phyloP scores from a whole-genome alignment of 2,797 vertebrate species.

The Protosalanx chinensis region DNA sequence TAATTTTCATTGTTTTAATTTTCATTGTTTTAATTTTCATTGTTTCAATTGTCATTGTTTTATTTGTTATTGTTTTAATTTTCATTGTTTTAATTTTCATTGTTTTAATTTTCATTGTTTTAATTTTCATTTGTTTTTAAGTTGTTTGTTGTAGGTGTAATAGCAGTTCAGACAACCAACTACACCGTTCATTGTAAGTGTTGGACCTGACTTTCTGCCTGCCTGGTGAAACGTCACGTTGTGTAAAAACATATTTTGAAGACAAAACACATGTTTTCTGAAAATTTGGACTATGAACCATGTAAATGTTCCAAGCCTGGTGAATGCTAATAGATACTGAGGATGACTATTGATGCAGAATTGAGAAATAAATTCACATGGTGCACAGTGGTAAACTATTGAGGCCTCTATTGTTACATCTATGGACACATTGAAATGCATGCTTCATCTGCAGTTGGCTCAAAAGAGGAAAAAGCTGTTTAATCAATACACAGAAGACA shows the following conservation, averaged over 20 bases:
- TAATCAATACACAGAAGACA: conserved; percentile 35
- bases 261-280: neutral
- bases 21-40: no score
- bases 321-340: conserved; percentile 18
- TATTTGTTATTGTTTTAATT: no score
- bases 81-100: no score
- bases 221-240: neutral
- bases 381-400: conserved; percentile 17
- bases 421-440: conserved; percentile 27
- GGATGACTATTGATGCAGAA: conserved; percentile 8
- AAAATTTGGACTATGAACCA: neutral
- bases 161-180: neutral
- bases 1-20: no score
- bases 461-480: conserved; percentile 28
- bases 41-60: no score
- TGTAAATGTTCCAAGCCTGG: conserved; percentile 12
- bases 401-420: conserved; percentile 17
- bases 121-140: no score
- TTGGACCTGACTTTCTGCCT: neutral
- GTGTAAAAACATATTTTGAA: neutral
- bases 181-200: neutral
- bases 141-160: no score
- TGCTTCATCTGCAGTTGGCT: conserved; percentile 25
- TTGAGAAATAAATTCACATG: conserved; percentile 20
- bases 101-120: no score